A percentile compares a stretch with the other conserved stretches of the same genome.
Evolutionary conservation across 2,888 invertebrate genomes (phyloP).

Genomic region (Leptogaster cylindrica): DNA sequence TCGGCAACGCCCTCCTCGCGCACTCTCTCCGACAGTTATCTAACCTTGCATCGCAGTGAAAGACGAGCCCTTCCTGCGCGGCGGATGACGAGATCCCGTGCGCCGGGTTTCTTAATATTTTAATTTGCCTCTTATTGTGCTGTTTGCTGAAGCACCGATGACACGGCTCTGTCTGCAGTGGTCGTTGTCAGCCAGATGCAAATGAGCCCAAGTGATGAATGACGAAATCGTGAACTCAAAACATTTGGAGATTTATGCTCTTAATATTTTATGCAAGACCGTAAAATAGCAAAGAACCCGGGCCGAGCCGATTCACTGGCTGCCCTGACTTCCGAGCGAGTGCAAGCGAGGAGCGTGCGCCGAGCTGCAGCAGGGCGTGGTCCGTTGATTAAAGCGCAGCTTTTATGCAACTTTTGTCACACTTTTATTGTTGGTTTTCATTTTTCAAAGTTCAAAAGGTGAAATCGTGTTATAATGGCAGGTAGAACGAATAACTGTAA

Average conservation of each 20-base stretch:
- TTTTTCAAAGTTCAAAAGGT: conserved; percentile 14
- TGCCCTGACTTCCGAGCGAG: neutral
- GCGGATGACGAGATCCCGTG: conserved; percentile 2
- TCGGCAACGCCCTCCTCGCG: neutral
- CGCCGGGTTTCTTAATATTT: conserved; percentile 18
- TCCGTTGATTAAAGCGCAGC: conserved; percentile 17
- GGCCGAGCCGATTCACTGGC: neutral
- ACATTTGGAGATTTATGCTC: conserved; percentile 29
- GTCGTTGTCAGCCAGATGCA: conserved; percentile 28
- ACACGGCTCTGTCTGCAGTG: conserved; percentile 12
- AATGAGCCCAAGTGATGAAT: neutral
- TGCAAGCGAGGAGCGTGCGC: neutral
- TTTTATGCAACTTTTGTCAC: conserved; percentile 30
- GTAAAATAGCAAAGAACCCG: conserved; percentile 9
- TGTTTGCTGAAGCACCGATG: conserved; percentile 6
- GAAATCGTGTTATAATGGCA: conserved; percentile 31
- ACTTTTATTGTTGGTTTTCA: conserved; percentile 21
- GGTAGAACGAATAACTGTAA: conserved; percentile 32
- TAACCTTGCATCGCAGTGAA: conserved; percentile 7
- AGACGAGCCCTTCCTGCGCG: neutral
- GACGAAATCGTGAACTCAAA: conserved; percentile 35
- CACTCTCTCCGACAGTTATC: neutral
- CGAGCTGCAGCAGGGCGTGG: conserved; percentile 23
- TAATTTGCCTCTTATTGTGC: conserved; percentile 19
- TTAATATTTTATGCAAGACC: conserved; percentile 31